Conservation (phyloP, 2,888 invertebrate genomes). For the Eupithecia subumbrata region DNA sequence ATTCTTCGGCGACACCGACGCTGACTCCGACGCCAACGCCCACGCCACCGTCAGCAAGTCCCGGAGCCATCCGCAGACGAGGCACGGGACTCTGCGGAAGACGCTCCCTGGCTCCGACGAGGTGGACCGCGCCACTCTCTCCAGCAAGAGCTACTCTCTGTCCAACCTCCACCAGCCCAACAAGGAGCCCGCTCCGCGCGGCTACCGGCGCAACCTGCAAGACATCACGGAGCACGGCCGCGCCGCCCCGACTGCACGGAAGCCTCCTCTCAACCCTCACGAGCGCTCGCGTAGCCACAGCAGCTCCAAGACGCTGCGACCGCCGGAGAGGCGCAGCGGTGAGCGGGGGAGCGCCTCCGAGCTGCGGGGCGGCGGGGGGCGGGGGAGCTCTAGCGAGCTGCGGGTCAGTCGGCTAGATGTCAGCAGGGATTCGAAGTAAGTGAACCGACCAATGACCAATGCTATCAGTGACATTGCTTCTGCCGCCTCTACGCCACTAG, state of each 20-base stretch:
- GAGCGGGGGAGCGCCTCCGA: constrained; percentile 56
- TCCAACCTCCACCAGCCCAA: constrained; percentile 69
- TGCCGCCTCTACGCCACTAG: neutral
- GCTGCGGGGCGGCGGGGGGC: constrained; percentile 55
- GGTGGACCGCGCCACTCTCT: constrained; percentile 68
- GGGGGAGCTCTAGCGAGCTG: constrained; percentile 55
- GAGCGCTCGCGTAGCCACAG: constrained; percentile 78
- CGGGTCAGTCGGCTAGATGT: constrained; percentile 72
- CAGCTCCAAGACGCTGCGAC: constrained; percentile 74
- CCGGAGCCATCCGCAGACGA: constrained; percentile 47
- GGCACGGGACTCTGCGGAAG: constrained; percentile 69
- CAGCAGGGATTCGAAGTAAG: constrained; percentile 74
- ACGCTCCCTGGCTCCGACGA: constrained; percentile 78
- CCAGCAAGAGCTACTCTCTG: constrained; percentile 74
- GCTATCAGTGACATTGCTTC: neutral
- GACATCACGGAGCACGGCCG: constrained; percentile 4
- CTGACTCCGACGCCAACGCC: constrained; percentile 87
- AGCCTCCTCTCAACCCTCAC: constrained; percentile 77
- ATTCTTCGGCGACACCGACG: constrained; percentile 93
- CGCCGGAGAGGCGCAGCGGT: constrained; percentile 34
- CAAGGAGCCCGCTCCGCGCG: neutral
- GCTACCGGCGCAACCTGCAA: neutral
- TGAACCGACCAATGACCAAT: constrained; percentile 32
- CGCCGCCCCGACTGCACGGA: constrained; percentile 51
- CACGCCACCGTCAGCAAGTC: constrained; percentile 46